These are phyloP conservation scores for Scaptomyza polygonia DNA, from an alignment of 2,888 invertebrate species.

Conservation along the genomic window DNA sequence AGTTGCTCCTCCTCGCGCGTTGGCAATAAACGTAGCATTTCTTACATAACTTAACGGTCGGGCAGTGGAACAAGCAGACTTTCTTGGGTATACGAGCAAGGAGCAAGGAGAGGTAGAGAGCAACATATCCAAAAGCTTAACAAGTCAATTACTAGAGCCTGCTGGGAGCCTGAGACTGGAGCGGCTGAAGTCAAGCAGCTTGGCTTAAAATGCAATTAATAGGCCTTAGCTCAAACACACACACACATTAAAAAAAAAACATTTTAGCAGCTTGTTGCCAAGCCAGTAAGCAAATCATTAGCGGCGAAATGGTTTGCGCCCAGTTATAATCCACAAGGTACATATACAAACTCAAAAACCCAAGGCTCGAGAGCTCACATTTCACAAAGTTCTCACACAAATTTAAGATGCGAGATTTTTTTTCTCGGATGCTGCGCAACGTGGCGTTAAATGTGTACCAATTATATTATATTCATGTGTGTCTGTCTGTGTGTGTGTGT, in stretches of 20 bases:
- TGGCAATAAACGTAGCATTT: slow-evolving; percentile 46
- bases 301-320: slow-evolving; percentile 64
- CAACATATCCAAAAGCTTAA: slow-evolving; percentile 44
- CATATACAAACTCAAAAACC: not conserved
- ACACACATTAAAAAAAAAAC: not conserved
- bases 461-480: slow-evolving; percentile 42
- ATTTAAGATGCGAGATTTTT: slow-evolving; percentile 51
- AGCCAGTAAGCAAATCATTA: slow-evolving; percentile 73
- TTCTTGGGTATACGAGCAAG: not conserved
- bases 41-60: slow-evolving; percentile 26
- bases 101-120: not conserved
- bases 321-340: slow-evolving; percentile 64
- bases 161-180: slow-evolving; percentile 29
- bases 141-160: slow-evolving; percentile 65
- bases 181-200: slow-evolving; percentile 27
- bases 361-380: slow-evolving; percentile 32
- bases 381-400: slow-evolving; percentile 71
- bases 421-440: slow-evolving; percentile 43
- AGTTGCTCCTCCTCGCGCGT: slow-evolving; percentile 33
- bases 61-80: not conserved
- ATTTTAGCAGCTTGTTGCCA: slow-evolving; percentile 58
- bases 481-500: slow-evolving; percentile 25
- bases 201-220: slow-evolving; percentile 65
- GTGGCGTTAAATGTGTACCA: slow-evolving; percentile 72
- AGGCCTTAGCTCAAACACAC: slow-evolving; percentile 26